Evolutionary conservation across 2,113 vertebrate species (phyloP).

Genomic region (Prunella fulvescens): DNA sequence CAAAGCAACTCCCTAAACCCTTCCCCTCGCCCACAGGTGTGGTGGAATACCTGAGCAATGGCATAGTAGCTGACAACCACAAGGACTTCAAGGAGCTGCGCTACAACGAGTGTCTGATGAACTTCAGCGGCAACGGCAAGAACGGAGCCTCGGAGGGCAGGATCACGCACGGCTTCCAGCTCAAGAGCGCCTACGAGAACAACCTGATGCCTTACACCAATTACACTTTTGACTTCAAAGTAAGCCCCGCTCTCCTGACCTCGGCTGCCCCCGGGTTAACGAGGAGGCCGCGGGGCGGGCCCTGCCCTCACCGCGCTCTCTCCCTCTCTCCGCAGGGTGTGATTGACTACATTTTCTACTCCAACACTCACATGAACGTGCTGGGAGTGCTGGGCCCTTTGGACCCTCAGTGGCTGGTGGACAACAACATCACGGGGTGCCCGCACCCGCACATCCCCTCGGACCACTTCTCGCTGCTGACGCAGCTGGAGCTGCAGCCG

Average conservation of each 20-base stretch:
- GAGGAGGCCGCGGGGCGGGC: neutral
- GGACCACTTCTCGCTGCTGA: conserved; percentile 99
- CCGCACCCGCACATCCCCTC: conserved; percentile 99
- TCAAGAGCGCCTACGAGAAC: conserved; percentile 97
- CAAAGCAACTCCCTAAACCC: neutral
- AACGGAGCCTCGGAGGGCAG: conserved; percentile 88
- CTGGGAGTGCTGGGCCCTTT: conserved; percentile 93
- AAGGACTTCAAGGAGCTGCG: conserved; percentile 98
- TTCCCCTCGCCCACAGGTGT: conserved; percentile 79
- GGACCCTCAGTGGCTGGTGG: conserved; percentile 94
- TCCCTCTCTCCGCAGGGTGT: conserved; percentile 83
- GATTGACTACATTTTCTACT: conserved; percentile 99
- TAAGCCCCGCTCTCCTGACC: conserved; percentile 48
- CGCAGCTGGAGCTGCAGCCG: conserved; percentile 94
- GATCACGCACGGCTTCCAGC: conserved; percentile 95
- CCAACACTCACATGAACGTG: conserved; percentile 95
- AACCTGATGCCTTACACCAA: conserved; percentile 99
- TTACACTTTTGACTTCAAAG: conserved; percentile 99
- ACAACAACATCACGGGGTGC: conserved; percentile 98
- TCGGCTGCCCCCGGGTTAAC: fast-evolving
- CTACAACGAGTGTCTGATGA: conserved; percentile 95
- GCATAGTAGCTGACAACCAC: conserved; percentile 97
- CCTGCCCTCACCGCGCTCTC: neutral
- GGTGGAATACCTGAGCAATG: conserved; percentile 96
- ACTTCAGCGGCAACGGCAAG: conserved; percentile 96